Conservation (phyloP, 2,797 vertebrate species). For the Rachycentron canadum region DNA sequence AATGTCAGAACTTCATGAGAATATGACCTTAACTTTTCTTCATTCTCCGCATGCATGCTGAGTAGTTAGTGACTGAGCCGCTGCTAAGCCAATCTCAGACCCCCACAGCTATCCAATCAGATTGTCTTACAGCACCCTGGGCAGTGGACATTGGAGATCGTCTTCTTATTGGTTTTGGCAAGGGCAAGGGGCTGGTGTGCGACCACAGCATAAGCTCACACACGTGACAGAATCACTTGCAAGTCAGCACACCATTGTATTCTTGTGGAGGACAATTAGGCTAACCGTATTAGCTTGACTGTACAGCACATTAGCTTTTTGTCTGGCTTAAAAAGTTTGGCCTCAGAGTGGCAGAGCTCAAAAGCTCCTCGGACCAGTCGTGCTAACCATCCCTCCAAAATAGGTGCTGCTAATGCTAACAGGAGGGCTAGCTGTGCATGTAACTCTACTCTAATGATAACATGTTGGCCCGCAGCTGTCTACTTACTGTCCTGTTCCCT, state of each 20-base stretch:
- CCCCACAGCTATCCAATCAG: slow-evolving; percentile 78
- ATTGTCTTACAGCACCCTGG: slow-evolving; percentile 80
- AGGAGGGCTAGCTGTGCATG: slow-evolving; percentile 63
- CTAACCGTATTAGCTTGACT: slow-evolving; percentile 4
- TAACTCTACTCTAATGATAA: slow-evolving; percentile 80
- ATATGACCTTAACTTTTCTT: slow-evolving; percentile 73
- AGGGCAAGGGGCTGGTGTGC: slow-evolving; percentile 62
- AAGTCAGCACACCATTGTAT: slow-evolving; percentile 28
- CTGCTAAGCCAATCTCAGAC: slow-evolving; percentile 77
- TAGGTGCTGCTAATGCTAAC: slow-evolving; percentile 74
- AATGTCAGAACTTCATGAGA: slow-evolving; percentile 61
- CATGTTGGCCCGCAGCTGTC: slow-evolving; percentile 81
- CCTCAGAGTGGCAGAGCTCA: not conserved
- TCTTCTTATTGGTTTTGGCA: slow-evolving; percentile 77
- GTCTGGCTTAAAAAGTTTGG: slow-evolving; percentile 1
- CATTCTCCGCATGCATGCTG: slow-evolving; percentile 47
- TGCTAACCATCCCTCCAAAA: slow-evolving; percentile 47
- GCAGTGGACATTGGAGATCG: slow-evolving; percentile 74
- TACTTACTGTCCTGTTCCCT: slow-evolving; percentile 72
- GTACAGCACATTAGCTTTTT: not conserved
- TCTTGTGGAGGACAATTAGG: slow-evolving; percentile 29
- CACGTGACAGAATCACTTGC: slow-evolving; percentile 53
- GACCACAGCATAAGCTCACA: slow-evolving; percentile 63
- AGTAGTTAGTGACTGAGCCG: slow-evolving; percentile 64
- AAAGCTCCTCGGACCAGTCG: slow-evolving; percentile 9